Evolutionary conservation across 1,140 invertebrate genomes (phyloP), one percentile per base, ranked within the genome.

Genomic region (Macrosteles quadrilineatus): DNA sequence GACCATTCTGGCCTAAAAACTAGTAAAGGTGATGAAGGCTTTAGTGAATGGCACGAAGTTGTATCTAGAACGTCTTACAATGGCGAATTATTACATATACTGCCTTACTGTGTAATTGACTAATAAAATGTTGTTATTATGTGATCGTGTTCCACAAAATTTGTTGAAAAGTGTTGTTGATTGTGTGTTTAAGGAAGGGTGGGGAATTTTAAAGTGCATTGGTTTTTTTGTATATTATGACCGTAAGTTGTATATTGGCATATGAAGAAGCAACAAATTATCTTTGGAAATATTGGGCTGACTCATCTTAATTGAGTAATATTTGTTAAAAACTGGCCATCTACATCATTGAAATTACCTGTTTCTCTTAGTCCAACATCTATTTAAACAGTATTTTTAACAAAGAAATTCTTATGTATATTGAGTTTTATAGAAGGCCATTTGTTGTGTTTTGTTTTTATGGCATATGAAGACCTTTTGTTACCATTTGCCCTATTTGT

Each of bases 21-120:
- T 31, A 63, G 31, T 30, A 43, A 43, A 19, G 40, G 63, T 40
- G 63, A 66, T 11, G 63, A 45, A 19, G 63, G 63, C 12, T 96
- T 95, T 85, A 84, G 87, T 71, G 90, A 93, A 82, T 96, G 92
- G 91, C 88, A 93, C 79, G 89, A 95, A 82, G 88, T 87, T 80
- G 83, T 88, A 72, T 86, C 86, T 73, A 86, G 82, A 81, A 84
- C 83, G 79, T 89, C 87, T 75, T 90, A 85, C 77, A 85, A 85
- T 81, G 89, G 84, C 77, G 90, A 93, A 80, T 83, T 85, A 76
- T 85, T 95, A 81, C 87, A 90, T 82, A 90, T 95, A 86, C 87
- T 96, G 87, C 94, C 94, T 84, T 97, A 97, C 85, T 92, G 94
- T 83, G 88, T 95, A 79, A 91, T 94, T 83, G 92, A 95, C 86